phyloP scores from a whole-genome alignment of 2,113 vertebrate species.

The Poecile atricapillus region DNA sequence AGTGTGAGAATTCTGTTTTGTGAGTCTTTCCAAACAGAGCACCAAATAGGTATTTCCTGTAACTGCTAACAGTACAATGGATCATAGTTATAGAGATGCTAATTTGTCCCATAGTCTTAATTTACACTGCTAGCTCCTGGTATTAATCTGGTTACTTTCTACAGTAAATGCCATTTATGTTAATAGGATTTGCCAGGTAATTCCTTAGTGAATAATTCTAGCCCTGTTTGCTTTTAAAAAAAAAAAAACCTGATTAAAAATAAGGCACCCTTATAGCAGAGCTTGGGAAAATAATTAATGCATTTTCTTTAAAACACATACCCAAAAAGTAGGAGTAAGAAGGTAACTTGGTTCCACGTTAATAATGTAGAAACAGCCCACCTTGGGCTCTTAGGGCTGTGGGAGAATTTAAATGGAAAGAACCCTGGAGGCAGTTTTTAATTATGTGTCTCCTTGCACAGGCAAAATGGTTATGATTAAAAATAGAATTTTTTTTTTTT shows the following conservation, averaged over 20 bases:
- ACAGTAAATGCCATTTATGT: background rate
- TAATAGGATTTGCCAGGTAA: conserved; percentile 33
- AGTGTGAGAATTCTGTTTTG: background rate
- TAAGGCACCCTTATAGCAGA: background rate
- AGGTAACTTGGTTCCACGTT: background rate
- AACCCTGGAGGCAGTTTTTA: background rate
- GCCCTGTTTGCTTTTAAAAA: background rate
- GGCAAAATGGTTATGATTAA: background rate
- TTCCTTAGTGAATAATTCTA: background rate
- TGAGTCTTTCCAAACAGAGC: background rate
- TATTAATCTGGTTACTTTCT: conserved; percentile 5
- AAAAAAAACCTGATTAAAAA: background rate
- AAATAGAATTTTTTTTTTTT: background rate
- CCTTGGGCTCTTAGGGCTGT: background rate
- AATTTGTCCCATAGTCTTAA: background rate
- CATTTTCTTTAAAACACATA: background rate
- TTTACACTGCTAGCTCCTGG: background rate
- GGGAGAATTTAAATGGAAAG: background rate
- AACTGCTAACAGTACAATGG: background rate
- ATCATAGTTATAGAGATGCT: background rate
- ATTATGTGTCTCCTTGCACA: background rate
- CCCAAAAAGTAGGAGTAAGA: background rate
- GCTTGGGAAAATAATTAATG: background rate
- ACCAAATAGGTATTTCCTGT: background rate
- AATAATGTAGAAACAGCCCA: background rate